phyloP scores from a whole-genome alignment of 2,888 invertebrate species.

The Stegana nigrithorax region DNA sequence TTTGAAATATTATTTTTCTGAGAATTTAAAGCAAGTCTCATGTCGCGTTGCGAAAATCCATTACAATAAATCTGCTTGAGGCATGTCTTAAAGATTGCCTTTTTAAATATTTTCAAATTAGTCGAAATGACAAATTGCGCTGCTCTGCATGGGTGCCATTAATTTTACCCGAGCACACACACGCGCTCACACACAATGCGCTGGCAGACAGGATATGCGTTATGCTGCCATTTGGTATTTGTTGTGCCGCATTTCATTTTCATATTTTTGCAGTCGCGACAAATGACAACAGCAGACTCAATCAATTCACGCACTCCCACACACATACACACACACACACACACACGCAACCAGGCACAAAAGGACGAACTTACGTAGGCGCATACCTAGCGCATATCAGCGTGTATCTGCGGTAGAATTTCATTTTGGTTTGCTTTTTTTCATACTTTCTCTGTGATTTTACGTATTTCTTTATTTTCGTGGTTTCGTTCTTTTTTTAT shows the following conservation, averaged over 20 bases:
- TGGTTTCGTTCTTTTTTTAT: slow-evolving; percentile 27
- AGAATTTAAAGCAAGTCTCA: not conserved
- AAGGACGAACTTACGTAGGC: no score
- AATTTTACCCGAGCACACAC: slow-evolving; percentile 37
- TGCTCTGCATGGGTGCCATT: slow-evolving; percentile 51
- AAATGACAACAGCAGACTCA: slow-evolving; percentile 50
- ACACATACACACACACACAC: slow-evolving; percentile 1
- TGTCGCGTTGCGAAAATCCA: not conserved
- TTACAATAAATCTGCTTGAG: slow-evolving; percentile 7
- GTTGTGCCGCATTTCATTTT: slow-evolving; percentile 50
- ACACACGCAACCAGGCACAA: not conserved
- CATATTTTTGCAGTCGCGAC: slow-evolving; percentile 48
- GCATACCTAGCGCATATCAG: no score
- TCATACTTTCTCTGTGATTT: no score
- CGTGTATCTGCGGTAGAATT: no score
- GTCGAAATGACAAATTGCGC: slow-evolving; percentile 56
- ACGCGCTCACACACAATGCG: slow-evolving; percentile 11
- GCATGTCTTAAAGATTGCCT: not conserved
- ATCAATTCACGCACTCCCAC: slow-evolving; percentile 38
- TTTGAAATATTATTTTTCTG: not conserved
- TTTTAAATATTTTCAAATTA: slow-evolving; percentile 53
- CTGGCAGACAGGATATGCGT: slow-evolving; percentile 21
- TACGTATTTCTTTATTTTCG: not conserved
- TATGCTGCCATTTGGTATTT: not conserved
- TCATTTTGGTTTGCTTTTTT: no score